A percentile compares a stretch with the other conserved stretches of the same genome.
These are phyloP conservation scores for Epinephelus moara DNA, from an alignment of 2,113 vertebrate species.

Conservation along the genomic window DNA sequence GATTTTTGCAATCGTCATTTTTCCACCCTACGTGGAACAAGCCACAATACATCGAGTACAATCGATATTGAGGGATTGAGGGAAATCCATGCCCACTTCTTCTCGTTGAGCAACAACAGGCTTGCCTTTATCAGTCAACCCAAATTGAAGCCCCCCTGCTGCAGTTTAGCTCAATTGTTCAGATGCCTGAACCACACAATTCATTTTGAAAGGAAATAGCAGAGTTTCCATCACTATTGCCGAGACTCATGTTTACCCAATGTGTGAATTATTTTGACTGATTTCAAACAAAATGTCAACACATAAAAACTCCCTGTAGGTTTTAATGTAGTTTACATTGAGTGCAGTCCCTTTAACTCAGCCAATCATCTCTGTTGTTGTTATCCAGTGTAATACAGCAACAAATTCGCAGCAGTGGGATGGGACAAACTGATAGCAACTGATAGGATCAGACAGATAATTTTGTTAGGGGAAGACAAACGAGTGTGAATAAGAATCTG, in stretches of 20 bases:
- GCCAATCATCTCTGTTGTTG: background rate
- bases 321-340: background rate
- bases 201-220: background rate
- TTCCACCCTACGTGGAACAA: no score
- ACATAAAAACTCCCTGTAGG: background rate
- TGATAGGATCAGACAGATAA: slow-evolving; percentile 16
- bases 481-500: slow-evolving; percentile 9
- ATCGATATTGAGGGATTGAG: background rate
- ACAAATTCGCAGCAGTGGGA: background rate
- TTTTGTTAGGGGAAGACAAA: slow-evolving; percentile 20
- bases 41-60: no score
- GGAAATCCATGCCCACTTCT: background rate
- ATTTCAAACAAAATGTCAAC: background rate
- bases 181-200: background rate
- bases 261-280: background rate
- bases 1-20: no score
- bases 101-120: background rate
- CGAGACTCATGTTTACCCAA: background rate
- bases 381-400: background rate
- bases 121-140: slow-evolving; percentile 8
- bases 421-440: slow-evolving; percentile 7
- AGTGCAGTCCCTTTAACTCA: slow-evolving; percentile 1
- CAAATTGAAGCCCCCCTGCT: slow-evolving; percentile 4
- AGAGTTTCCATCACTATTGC: background rate
- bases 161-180: background rate